Evolutionary conservation across 2,888 invertebrate genomes (phyloP).

Genomic region (Amphipoea lucens): DNA sequence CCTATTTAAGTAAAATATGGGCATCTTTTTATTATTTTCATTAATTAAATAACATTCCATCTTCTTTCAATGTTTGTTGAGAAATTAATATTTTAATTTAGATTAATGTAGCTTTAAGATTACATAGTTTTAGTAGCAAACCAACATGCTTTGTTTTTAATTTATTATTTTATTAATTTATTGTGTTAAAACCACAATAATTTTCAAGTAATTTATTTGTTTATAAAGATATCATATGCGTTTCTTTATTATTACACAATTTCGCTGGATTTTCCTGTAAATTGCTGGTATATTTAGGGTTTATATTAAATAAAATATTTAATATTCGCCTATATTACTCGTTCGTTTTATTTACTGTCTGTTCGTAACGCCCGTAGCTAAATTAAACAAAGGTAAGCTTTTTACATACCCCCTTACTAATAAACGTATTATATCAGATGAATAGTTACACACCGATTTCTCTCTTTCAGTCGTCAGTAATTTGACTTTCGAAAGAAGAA

Average conservation of each 20-base stretch:
- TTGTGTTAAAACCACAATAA: constrained; percentile 28
- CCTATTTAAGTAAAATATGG: constrained; percentile 67
- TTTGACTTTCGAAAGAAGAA: too few species aligned
- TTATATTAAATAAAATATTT: constrained; percentile 86
- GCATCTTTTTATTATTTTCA: constrained; percentile 62
- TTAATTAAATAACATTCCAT: constrained; percentile 79
- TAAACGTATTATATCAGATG: too few species aligned
- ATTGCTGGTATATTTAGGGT: constrained; percentile 82
- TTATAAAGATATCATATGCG: constrained; percentile 47
- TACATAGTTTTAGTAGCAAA: constrained; percentile 76
- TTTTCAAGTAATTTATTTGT: constrained; percentile 46
- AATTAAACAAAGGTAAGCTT: background rate
- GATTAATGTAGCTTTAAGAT: constrained; percentile 81
- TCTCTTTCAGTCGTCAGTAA: too few species aligned
- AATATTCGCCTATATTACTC: constrained; percentile 86
- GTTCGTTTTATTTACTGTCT: constrained; percentile 71
- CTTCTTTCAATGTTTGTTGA: constrained; percentile 78
- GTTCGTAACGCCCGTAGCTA: background rate
- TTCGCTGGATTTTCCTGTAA: constrained; percentile 77
- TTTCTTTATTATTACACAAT: constrained; percentile 62
- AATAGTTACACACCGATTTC: too few species aligned
- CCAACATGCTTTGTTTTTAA: constrained; percentile 72
- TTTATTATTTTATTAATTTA: constrained; percentile 46
- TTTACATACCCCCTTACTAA: too few species aligned
- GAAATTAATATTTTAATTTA: constrained; percentile 81